Base-by-base conservation (phyloP, 2,113 vertebrate genomes). In the Cichladusa arquata region DNA sequence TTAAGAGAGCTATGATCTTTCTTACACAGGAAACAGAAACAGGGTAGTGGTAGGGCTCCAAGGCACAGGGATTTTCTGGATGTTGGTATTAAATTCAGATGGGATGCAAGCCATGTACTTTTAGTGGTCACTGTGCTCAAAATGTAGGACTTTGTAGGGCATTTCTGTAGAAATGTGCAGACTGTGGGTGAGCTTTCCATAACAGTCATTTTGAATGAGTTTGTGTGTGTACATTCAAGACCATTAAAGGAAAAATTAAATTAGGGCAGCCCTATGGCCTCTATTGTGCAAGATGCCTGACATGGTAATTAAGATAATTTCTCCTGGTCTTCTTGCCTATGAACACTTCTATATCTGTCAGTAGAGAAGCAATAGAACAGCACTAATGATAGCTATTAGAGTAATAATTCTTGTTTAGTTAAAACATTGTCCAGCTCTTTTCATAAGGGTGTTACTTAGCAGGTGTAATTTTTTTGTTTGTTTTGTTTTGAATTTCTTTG, bases 321-420 rank as follows among this genome's bases (percentile, higher is more conserved):
- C 23, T 77, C 17, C 42, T 77, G 31, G 28, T 77, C n/a, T 12
- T 90, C 66, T 80, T 88, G 38, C 33, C 45, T 73, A 2, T 86
- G 83, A 78, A 45, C 11, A 7, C 19, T 62, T 8, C 82, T 87
- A 7, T 72, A 42, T 76, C 29, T 90, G 54, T 93, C 58, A 77
- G 38, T 69, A 33, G 19, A 61, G 67, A 82, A 93, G 61, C 38
- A 81, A 19, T 65, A 34, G 24, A 90, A 86, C 34, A 70, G 76
- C 54, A 54, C 12, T 77, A 81, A 88, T 83, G 58, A 81, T 92
- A 80, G 66, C 71, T 88, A 42, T 77, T 92, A 82, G 62, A 22
- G 24, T 82, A 88, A 45, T 90, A 88, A 80, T 57, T 90, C 58
- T 90, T 85, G 53, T 93, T 89, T 69, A 77, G 67, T 83, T 95